These are phyloP conservation scores for Melitaea cinxia DNA, from an alignment of 1,140 invertebrate genomes.

Conservation along the genomic window DNA sequence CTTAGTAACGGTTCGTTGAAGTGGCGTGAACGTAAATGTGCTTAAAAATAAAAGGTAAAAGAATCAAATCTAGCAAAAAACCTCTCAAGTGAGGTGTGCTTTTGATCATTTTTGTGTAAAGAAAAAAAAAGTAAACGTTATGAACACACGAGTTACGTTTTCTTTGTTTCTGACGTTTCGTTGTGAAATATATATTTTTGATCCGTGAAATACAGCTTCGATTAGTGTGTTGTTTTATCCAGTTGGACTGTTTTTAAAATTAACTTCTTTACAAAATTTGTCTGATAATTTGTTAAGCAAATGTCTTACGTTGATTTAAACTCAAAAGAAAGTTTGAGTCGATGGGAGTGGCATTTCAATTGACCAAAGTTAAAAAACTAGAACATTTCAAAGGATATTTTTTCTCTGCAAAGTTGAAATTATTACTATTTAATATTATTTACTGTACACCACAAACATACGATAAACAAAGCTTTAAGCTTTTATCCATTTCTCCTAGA, in stretches of 20 bases:
- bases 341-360: too few relatives aligned
- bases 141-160: not conserved
- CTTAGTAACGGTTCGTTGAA: not conserved
- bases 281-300: too few relatives aligned
- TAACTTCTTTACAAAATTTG: too few relatives aligned
- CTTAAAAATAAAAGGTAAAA: conserved; percentile 18
- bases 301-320: too few relatives aligned
- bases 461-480: too few relatives aligned
- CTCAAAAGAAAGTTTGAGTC: too few relatives aligned
- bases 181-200: not conserved
- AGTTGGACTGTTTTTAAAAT: not conserved
- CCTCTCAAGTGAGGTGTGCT: not conserved
- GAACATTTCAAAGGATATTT: too few relatives aligned
- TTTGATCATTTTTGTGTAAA: conserved; percentile 15
- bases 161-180: conserved; percentile 1
- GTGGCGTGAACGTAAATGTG: not conserved
- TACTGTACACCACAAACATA: too few relatives aligned
- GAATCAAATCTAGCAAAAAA: conserved; percentile 18
- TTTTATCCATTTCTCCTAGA: too few relatives aligned
- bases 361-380: too few relatives aligned
- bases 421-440: too few relatives aligned
- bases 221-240: not conserved
- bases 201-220: not conserved
- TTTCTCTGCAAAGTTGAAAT: too few relatives aligned
- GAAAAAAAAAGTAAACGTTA: conserved; percentile 6